Evolutionary conservation across 1,140 invertebrate genomes (phyloP), one percentile per base, ranked within the genome.

Genomic region (Streblospio benedicti): DNA sequence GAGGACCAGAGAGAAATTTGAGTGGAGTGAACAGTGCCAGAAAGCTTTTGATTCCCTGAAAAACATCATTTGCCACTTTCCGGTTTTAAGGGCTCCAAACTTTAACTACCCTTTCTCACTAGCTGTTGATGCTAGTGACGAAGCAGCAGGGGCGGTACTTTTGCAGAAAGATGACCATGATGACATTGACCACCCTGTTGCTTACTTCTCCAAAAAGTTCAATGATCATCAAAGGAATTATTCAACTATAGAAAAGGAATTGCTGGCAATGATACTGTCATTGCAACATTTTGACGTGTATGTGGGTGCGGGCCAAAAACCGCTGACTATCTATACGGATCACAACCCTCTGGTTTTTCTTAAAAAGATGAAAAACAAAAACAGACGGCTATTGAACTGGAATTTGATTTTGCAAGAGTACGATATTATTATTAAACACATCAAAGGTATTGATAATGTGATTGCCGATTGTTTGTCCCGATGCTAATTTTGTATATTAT

Each of bases 241-340:
- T 52, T 59, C 57, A 1, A 59, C 57, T 53, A 52, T 59, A 12
- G 57, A 59, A 53, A 59, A 59, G 18, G 55, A 57, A 28, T 14
- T 23, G n/a, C 30, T 57, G n/a, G 55, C 16, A 4, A 9, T 57
- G 2, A 23, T 56, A 23, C 18, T 59, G 30, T 20, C 27, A 30
- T 3, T 59, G 23, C 23, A 59, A 30, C 57, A 59, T 59, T 54
- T 59, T 23, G 57, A 59, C 18, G 49, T 59, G 16, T 59, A 59
- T 56, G 20, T 59, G 18, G 14, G 9, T 16, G 12, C 18, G 18
- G 25, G 16, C 16, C 20, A 14, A 16, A 12, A 18, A 18, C 47
- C 45, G 3, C 16, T 59, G 16, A 12, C 18, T 52, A 47, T 59
- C 14, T 59, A 30, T 43, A 47, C 55, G 45, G 38, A 57, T 54